Base-by-base conservation (phyloP, 2,888 invertebrate genomes). In the Aporophyla nigra region DNA sequence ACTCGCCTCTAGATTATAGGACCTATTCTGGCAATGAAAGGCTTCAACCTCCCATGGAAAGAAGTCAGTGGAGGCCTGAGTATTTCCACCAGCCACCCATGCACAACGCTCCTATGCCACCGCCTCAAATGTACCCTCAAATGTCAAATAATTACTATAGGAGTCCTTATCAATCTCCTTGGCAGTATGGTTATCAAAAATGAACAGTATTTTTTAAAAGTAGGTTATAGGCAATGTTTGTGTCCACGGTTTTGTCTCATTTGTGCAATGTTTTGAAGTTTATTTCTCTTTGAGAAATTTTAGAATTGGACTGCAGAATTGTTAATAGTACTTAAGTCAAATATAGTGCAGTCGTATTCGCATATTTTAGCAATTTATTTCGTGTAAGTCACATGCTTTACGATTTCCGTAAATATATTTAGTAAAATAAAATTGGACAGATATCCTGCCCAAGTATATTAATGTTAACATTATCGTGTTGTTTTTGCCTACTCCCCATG, bases 111-210 rank as follows among this genome's bases (percentile, higher is more conserved):
- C 12, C 49, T 0, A 59, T 80, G 70, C 89, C 24, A 14, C 67
- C 86, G 12, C 88, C 24, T 63, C 71, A 77, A 10, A 90, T 92
- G 84, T 95, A 93, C 12, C 88, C 90, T 0, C 93, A 94, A 61
- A 90, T 93, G 86, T 90, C 90, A 46, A 90, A 91, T 3, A 93
- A 92, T 63, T 94, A 92, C 75, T 95, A 93, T 62, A 91, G 94
- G 88, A 95, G 93, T 92, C 94, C 94, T 0, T 95, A 95, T 82
- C 94, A 94, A 82, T 88, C 95, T 2, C 95, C 95, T 0, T 96
- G 96, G 95, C 86, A 87, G 7, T 94, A 93, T 69, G 90, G 91
- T 27, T 94, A 93, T 87, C 92, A 91, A 71, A 94, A 95, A 93
- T 94, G 90, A 88, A 33, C 90, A 89, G 89, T 90, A 89, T 90